Evolutionary conservation across 2,797 vertebrate species (phyloP).

Genomic region (Myripristis murdjan): DNA sequence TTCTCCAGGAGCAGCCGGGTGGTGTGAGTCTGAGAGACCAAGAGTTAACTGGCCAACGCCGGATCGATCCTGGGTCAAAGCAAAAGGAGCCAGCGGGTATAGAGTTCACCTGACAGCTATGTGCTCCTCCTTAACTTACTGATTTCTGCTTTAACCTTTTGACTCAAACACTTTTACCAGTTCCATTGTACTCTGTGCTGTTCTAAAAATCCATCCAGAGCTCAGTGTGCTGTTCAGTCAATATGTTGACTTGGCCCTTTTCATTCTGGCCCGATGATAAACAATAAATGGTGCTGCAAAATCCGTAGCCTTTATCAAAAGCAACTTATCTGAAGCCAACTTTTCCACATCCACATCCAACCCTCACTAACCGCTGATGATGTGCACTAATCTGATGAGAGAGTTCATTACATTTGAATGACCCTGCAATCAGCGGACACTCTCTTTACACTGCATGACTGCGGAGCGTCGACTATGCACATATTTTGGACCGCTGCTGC

Average conservation of each 20-base stretch:
- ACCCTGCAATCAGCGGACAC: conserved; percentile 45
- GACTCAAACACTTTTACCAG: conserved; percentile 63
- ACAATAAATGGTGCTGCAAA: conserved; percentile 9
- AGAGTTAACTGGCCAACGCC: conserved; percentile 70
- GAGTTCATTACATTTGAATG: conserved; percentile 39
- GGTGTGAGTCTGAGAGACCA: conserved; percentile 52
- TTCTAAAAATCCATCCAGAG: conserved; percentile 53
- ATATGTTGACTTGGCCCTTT: conserved; percentile 17
- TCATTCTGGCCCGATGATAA: conserved; percentile 7
- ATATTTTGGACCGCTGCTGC: conserved; percentile 52
- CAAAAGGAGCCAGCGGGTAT: conserved; percentile 49
- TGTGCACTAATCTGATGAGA: conserved; percentile 20
- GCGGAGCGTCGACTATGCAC: conserved; percentile 43
- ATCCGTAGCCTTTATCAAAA: no score
- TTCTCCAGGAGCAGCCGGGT: conserved; percentile 47
- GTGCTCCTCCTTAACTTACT: conserved; percentile 79
- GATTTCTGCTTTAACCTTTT: conserved; percentile 73
- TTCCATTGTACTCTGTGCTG: conserved; percentile 43
- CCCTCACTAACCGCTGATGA: background rate
- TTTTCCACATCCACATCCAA: conserved; percentile 32
- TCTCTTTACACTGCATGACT: conserved; percentile 56
- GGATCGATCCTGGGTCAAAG: conserved; percentile 78
- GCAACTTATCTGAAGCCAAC: no score
- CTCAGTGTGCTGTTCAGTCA: conserved; percentile 29
- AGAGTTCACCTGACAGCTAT: conserved; percentile 65